Evolutionary conservation across 2,888 invertebrate genomes (phyloP).

Genomic region (Thera obeliscata): DNA sequence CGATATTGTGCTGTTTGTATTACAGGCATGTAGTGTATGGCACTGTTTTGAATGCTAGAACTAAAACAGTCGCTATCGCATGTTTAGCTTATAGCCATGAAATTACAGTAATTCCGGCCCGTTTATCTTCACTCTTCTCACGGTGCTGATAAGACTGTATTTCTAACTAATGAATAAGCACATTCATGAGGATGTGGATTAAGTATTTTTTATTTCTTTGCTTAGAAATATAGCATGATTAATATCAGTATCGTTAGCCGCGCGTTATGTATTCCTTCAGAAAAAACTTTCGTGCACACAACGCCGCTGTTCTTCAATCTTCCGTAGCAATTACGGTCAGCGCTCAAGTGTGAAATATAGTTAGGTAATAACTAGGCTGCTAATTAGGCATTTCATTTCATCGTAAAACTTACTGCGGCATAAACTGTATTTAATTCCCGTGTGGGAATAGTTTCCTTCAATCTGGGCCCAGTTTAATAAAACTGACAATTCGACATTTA

Average conservation of each 20-base stretch:
- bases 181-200: constrained; percentile 19
- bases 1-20: not conserved
- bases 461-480: no score
- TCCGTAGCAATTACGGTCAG: constrained; percentile 45
- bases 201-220: constrained; percentile 15
- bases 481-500: no score
- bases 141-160: constrained; percentile 13
- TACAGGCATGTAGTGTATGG: not conserved
- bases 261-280: constrained; percentile 23
- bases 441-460: constrained; percentile 49
- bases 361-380: constrained; percentile 50
- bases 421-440: constrained; percentile 41
- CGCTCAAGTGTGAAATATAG: constrained; percentile 54
- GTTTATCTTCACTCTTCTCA: constrained; percentile 28
- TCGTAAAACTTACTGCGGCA: constrained; percentile 49
- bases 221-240: constrained; percentile 25
- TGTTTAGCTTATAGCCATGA: constrained; percentile 13
- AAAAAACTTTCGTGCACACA: constrained; percentile 27
- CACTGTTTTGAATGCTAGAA: not conserved
- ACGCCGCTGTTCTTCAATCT: constrained; percentile 41
- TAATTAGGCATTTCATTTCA: constrained; percentile 54
- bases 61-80: constrained; percentile 2
- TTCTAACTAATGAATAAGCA: constrained; percentile 19
- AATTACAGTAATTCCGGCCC: constrained; percentile 20
- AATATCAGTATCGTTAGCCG: constrained; percentile 34